Conservation (phyloP, 1,140 invertebrate species). For the Lepidurus packardi region DNA sequence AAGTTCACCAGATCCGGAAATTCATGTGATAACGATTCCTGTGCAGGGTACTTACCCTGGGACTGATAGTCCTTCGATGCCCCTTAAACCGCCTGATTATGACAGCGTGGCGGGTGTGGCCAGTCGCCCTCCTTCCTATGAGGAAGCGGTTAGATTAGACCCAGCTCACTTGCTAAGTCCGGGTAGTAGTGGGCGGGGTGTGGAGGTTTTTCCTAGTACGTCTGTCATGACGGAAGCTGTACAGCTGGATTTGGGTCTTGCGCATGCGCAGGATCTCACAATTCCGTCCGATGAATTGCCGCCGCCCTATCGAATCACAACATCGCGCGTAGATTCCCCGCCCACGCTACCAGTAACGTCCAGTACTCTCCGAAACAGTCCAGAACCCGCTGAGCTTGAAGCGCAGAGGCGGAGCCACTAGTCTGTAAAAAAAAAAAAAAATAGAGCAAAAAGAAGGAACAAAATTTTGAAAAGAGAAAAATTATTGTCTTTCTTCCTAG, state of each 20-base stretch:
- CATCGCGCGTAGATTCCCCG: not conserved
- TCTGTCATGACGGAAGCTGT: not conserved
- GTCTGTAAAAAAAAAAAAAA: not conserved
- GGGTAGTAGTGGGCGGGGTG: not conserved
- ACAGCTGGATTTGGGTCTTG: not conserved
- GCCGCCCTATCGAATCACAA: not conserved
- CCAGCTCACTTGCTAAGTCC: conserved; percentile 42
- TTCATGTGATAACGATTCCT: conserved; percentile 39
- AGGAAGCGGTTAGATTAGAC: conserved; percentile 65
- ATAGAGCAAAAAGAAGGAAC: not conserved
- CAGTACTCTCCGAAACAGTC: not conserved
- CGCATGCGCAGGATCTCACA: not conserved
- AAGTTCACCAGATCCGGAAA: conserved; percentile 37
- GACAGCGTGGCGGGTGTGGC: conserved; percentile 55
- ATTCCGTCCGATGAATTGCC: not conserved
- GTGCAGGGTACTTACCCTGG: conserved; percentile 36
- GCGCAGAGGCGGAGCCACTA: not conserved
- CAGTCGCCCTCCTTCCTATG: conserved; percentile 59
- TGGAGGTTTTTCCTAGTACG: not conserved
- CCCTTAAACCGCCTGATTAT: conserved; percentile 62
- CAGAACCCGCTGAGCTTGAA: not conserved
- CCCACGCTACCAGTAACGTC: not conserved
- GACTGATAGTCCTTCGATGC: conserved; percentile 5
- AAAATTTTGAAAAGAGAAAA: not conserved
- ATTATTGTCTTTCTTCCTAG: not conserved